These are phyloP conservation scores for Dicranocentrus wangi DNA, from an alignment of 2,888 invertebrate species.

Conservation along the genomic window DNA sequence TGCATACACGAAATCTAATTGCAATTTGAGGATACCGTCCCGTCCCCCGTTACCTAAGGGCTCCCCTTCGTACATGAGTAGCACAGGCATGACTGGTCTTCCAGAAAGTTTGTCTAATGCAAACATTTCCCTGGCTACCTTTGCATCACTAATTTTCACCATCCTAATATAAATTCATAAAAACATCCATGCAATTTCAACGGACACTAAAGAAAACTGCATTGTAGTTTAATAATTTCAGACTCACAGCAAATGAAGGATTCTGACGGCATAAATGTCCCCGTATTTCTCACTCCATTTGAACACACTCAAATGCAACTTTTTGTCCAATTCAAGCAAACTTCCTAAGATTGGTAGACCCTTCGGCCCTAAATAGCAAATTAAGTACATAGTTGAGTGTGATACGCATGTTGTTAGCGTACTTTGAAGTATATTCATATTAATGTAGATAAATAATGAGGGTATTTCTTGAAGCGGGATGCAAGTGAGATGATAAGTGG, in stretches of 20 bases:
- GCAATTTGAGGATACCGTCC: too few species aligned
- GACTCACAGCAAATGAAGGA: not conserved
- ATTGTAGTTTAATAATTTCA: not conserved
- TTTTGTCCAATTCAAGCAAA: constrained; percentile 28
- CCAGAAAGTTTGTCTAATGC: constrained; percentile 35
- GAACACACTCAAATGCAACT: not conserved
- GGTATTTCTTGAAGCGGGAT: too few species aligned
- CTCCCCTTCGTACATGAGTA: constrained; percentile 37
- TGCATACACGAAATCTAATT: not conserved
- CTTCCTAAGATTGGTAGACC: constrained; percentile 34
- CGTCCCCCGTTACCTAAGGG: not conserved
- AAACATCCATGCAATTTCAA: not conserved
- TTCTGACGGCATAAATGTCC: constrained; percentile 13
- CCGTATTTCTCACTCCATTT: constrained; percentile 46
- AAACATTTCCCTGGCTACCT: constrained; percentile 35
- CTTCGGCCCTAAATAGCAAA: constrained; percentile 25
- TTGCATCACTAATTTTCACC: constrained; percentile 24
- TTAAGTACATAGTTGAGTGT: too few species aligned
- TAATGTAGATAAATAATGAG: too few species aligned
- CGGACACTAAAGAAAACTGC: not conserved
- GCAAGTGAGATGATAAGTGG: too few species aligned
- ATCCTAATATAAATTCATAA: not conserved
- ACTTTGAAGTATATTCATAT: too few species aligned
- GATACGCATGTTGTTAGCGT: too few species aligned
- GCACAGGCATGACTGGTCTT: constrained; percentile 21